Evolutionary conservation across 2,113 vertebrate genomes (phyloP).

Genomic region (Toxostoma redivivum): DNA sequence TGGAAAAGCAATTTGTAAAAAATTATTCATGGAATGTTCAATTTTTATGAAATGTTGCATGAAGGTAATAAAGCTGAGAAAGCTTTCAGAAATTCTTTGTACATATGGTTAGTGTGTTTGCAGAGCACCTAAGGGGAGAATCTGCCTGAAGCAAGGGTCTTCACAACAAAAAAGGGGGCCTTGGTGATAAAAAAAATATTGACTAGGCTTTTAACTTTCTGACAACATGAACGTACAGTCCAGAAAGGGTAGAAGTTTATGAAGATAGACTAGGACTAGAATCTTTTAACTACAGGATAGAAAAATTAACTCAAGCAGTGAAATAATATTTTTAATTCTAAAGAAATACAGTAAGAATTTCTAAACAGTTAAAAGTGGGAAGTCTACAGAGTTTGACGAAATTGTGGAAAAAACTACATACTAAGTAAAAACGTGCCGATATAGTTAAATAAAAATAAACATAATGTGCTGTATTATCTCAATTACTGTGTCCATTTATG

Average conservation of each 20-base stretch:
- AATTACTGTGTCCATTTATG: background rate
- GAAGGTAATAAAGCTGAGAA: background rate
- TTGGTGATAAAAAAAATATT: background rate
- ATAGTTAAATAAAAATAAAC: background rate
- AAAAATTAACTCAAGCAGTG: background rate
- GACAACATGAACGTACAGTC: background rate
- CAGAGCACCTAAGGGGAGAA: background rate
- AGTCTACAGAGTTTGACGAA: background rate
- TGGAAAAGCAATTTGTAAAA: background rate
- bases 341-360: background rate
- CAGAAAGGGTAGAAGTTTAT: background rate
- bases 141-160: background rate
- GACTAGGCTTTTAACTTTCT: background rate
- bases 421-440: background rate
- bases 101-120: background rate
- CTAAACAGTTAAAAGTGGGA: background rate
- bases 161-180: background rate
- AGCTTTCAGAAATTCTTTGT: background rate
- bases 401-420: background rate
- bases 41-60: background rate
- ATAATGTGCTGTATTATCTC: background rate
- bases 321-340: slow-evolving; percentile 5
- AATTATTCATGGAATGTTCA: background rate
- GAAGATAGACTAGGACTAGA: background rate
- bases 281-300: background rate